Evolutionary conservation across 2,113 vertebrate species (phyloP).

Genomic region (Hippocampus guttulatus): DNA sequence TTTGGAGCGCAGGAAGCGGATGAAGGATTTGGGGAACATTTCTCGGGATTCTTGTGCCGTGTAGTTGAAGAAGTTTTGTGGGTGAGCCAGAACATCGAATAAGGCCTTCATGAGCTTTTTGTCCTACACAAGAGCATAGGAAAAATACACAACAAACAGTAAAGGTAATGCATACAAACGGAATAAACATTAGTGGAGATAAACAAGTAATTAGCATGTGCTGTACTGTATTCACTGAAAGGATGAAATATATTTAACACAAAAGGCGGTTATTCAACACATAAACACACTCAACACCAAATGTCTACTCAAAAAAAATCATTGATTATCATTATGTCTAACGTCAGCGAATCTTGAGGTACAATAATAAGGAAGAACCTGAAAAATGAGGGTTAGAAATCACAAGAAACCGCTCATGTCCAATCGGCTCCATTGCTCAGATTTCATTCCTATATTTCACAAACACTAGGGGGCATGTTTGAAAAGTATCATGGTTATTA

Average conservation of each 20-base stretch:
- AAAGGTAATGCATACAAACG: not conserved
- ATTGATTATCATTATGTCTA: not conserved
- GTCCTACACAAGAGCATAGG: conserved; percentile 78
- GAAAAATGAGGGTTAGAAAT: not conserved
- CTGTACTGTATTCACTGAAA: not conserved
- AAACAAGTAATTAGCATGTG: not conserved
- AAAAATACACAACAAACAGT: conserved; percentile 36
- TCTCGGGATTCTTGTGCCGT: conserved; percentile 97
- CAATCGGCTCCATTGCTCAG: not conserved
- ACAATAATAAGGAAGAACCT: not conserved
- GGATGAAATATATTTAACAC: not conserved
- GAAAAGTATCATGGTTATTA: not conserved
- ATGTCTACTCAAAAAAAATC: not conserved
- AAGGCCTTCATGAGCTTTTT: conserved; percentile 97
- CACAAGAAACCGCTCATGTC: not conserved
- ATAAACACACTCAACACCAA: not conserved
- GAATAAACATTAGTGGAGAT: not conserved
- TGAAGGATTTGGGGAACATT: conserved; percentile 99
- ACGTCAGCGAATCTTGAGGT: not conserved
- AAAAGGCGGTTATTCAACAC: not conserved
- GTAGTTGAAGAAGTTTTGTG: conserved; percentile 99
- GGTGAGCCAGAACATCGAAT: conserved; percentile 95
- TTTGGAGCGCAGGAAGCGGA: conserved; percentile 92
- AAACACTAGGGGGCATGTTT: not conserved
- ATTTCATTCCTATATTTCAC: not conserved